phyloP scores from a whole-genome alignment of 1,140 invertebrate species.

The Homarus americanus region DNA sequence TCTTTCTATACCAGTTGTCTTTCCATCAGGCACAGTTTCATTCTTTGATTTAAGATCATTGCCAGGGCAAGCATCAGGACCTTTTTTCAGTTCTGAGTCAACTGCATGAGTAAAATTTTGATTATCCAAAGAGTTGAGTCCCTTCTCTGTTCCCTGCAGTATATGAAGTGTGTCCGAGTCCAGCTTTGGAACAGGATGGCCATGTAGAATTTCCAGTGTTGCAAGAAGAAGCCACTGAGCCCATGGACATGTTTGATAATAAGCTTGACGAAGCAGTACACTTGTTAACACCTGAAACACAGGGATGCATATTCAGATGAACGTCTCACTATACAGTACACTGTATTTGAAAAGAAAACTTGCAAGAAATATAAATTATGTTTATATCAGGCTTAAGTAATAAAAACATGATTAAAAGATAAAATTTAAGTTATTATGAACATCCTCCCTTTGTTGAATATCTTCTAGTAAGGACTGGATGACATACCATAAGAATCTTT shows the following conservation, averaged over 20 bases:
- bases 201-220: slow-evolving; percentile 21
- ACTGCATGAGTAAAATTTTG: background rate
- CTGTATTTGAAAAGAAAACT: background rate
- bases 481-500: too few relatives aligned
- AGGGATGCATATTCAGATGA: background rate
- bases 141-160: background rate
- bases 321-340: background rate
- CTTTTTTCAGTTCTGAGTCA: background rate
- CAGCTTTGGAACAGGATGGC: slow-evolving; percentile 3
- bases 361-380: too few relatives aligned
- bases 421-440: too few relatives aligned
- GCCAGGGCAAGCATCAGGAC: background rate
- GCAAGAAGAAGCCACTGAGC: slow-evolving; percentile 18
- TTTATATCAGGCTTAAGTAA: too few relatives aligned
- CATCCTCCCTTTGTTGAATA: too few relatives aligned
- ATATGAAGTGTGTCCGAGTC: background rate
- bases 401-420: too few relatives aligned
- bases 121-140: background rate
- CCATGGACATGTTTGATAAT: background rate
- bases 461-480: too few relatives aligned
- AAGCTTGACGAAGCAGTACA: slow-evolving; percentile 7
- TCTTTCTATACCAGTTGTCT: too few relatives aligned
- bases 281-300: slow-evolving; percentile 15
- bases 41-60: too few relatives aligned
- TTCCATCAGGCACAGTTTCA: too few relatives aligned